Evolutionary conservation across 2,113 vertebrate species (phyloP).

Genomic region (Chunga burmeisteri): DNA sequence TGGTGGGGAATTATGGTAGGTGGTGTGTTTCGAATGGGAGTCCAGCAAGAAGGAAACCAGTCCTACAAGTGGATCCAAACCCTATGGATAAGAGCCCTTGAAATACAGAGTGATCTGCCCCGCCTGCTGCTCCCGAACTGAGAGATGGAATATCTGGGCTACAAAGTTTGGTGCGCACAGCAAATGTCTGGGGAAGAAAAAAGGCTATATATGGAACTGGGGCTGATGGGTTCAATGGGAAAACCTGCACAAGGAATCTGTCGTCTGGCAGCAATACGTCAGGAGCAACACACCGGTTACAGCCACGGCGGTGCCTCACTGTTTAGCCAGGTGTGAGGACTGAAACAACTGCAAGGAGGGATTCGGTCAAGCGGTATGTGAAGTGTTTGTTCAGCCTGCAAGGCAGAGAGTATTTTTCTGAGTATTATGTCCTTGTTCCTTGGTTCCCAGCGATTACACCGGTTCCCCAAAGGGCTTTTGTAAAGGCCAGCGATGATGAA

Average conservation of each 20-base stretch:
- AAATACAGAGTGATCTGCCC: background rate
- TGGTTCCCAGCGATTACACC: background rate
- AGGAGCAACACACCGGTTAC: background rate
- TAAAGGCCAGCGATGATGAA: background rate
- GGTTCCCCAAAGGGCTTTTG: background rate
- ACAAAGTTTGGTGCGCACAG: background rate
- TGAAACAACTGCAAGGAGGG: background rate
- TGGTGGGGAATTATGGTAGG: background rate
- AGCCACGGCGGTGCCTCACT: background rate
- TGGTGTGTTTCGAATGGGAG: background rate
- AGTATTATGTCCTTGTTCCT: background rate
- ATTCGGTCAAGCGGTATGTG: background rate
- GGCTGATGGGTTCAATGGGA: background rate
- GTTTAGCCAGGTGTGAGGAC: background rate
- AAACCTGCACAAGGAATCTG: background rate
- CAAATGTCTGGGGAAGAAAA: background rate
- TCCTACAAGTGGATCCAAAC: background rate
- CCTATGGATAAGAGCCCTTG: background rate
- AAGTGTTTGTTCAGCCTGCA: slow-evolving; percentile 48
- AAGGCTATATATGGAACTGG: background rate
- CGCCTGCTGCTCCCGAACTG: background rate
- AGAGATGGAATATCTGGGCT: background rate
- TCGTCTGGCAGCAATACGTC: background rate
- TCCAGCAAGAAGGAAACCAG: background rate
- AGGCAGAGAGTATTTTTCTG: background rate